phyloP scores from a whole-genome alignment of 2,797 vertebrate genomes.

The Argya squamiceps region DNA sequence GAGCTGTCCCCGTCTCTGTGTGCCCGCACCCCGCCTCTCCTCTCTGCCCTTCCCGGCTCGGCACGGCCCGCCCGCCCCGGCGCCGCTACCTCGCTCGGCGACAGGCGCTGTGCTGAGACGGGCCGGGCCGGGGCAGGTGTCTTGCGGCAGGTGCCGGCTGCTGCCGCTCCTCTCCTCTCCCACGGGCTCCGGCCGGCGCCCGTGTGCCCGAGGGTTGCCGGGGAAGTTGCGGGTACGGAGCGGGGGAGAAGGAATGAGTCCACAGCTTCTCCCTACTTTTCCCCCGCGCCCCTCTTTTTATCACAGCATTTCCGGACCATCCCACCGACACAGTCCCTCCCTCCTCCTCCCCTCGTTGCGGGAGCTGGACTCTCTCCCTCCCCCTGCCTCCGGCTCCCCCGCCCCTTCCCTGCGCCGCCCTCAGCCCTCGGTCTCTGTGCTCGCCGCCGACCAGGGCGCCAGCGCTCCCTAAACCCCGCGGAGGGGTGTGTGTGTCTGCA shows the following conservation, averaged over 20 bases:
- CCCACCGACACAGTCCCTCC: constrained; percentile 59
- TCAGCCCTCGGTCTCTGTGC: background rate
- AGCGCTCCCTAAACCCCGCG: fast-evolving
- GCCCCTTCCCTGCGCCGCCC: background rate
- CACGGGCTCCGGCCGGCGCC: background rate
- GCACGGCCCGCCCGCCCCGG: background rate
- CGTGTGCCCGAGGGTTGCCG: background rate
- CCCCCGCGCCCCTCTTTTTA: constrained; percentile 63
- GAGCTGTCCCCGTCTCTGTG: background rate
- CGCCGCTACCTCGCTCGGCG: background rate
- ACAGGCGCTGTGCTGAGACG: background rate
- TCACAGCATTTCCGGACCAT: constrained; percentile 74
- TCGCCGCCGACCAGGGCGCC: background rate
- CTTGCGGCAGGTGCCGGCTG: background rate
- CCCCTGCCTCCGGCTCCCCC: background rate
- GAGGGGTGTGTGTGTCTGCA: background rate
- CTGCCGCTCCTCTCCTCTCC: background rate
- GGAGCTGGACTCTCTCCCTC: constrained; percentile 8
- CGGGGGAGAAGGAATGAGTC: background rate
- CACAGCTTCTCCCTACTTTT: constrained; percentile 33
- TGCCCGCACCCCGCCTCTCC: background rate
- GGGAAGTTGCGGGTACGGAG: background rate
- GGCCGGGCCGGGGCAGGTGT: background rate
- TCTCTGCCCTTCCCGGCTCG: background rate
- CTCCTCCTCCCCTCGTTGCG: constrained; percentile 35